A percentile compares a stretch with the other conserved stretches of the same genome.
Conservation (phyloP, 2,113 vertebrate genomes). For the Hemiprocne comata region DNA sequence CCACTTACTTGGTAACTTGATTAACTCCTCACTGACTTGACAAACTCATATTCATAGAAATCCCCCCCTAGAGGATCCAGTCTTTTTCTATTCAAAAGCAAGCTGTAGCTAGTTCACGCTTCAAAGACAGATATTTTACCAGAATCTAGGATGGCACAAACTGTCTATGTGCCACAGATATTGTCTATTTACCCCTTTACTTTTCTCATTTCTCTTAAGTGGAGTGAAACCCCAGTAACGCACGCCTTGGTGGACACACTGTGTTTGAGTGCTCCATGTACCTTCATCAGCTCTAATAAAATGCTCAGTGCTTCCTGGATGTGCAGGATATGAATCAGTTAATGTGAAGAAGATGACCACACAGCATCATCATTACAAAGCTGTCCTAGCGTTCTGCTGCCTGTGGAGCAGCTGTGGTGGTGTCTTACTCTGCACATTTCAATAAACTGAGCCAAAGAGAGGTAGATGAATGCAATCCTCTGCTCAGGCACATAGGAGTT, state of each 20-base stretch:
- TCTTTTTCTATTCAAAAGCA: background rate
- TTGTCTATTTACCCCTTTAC: background rate
- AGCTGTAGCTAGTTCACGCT: background rate
- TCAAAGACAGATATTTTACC: background rate
- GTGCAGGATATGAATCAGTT: conserved; percentile 44
- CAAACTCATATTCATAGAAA: background rate
- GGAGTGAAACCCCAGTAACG: background rate
- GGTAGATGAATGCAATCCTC: background rate
- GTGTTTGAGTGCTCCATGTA: background rate
- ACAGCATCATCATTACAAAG: conserved; percentile 11
- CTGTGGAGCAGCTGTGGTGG: conserved; percentile 32
- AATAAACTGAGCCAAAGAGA: background rate
- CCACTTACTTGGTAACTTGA: background rate
- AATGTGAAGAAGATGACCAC: conserved; percentile 51
- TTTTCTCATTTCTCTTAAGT: background rate
- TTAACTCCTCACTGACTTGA: background rate
- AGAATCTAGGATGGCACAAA: background rate
- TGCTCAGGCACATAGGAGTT: background rate
- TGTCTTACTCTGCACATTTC: background rate
- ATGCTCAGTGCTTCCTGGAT: conserved; percentile 26
- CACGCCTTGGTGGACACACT: background rate
- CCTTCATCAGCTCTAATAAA: conserved; percentile 34
- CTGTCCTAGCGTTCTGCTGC: background rate
- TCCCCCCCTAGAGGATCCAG: background rate
- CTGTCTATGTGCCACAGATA: background rate